phyloP scores from a whole-genome alignment of 2,888 invertebrate species.

The Luffia ferchaultella region DNA sequence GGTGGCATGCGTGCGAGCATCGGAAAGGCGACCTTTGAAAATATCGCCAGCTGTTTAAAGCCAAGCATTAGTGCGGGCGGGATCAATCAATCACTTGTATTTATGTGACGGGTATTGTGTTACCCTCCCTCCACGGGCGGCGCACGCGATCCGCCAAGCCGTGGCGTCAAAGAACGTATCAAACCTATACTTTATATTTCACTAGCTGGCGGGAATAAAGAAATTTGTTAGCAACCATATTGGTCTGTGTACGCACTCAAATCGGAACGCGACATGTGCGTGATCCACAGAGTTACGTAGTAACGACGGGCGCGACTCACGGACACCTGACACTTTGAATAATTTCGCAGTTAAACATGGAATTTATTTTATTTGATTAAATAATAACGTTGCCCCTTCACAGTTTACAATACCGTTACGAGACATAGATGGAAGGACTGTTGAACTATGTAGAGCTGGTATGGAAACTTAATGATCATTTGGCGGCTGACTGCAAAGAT shows the following conservation, averaged over 20 bases:
- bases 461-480: no score
- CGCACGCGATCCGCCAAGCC: constrained; percentile 20
- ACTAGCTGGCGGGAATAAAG: no score
- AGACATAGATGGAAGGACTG: no score
- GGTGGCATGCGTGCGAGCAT: background rate
- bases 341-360: constrained; percentile 46
- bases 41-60: constrained; percentile 52
- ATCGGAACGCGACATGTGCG: constrained; percentile 9
- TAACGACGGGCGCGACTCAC: constrained; percentile 22
- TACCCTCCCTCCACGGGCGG: constrained; percentile 28
- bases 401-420: no score
- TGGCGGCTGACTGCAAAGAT: no score
- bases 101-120: constrained; percentile 54
- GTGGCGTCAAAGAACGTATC: background rate
- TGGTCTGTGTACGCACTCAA: background rate
- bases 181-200: no score
- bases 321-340: constrained; percentile 55
- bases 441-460: no score
- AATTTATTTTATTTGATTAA: constrained; percentile 23
- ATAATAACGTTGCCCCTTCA: background rate
- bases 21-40: constrained; percentile 15
- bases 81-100: constrained; percentile 55
- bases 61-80: constrained; percentile 50
- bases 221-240: background rate
- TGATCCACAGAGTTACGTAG: constrained; percentile 28